Conservation (phyloP, 53 echinoderm and acorn worm species). For the Temnopleurus reevesii region DNA sequence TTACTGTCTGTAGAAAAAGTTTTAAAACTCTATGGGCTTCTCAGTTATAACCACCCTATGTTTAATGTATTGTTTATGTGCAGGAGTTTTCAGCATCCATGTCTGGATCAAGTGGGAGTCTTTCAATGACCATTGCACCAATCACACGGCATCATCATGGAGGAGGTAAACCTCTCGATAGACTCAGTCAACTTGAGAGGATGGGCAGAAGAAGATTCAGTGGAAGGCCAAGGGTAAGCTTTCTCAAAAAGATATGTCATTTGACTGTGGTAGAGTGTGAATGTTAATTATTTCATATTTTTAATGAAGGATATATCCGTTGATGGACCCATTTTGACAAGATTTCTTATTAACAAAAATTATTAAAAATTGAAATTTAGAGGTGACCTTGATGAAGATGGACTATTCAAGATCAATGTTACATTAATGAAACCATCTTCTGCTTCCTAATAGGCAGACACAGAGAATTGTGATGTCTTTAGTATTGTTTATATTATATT, state of each 20-base stretch:
- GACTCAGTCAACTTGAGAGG: conserved; percentile 78
- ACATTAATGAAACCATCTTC: too few species aligned
- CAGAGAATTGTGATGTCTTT: too few species aligned
- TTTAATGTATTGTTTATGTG: neutral
- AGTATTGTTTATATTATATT: neutral
- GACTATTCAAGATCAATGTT: too few species aligned
- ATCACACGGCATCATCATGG: conserved; percentile 69
- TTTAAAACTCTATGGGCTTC: too few species aligned
- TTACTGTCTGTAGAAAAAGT: too few species aligned
- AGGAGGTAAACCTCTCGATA: conserved; percentile 93
- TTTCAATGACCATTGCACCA: conserved; percentile 43
- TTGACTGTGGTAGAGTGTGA: too few species aligned
- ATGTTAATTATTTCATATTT: neutral
- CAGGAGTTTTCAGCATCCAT: conserved; percentile 49
- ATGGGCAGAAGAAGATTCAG: conserved; percentile 80
- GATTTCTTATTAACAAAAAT: too few species aligned
- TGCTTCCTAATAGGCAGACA: too few species aligned
- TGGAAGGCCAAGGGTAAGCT: conserved; percentile 81
- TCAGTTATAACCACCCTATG: too few species aligned
- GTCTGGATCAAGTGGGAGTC: conserved; percentile 29
- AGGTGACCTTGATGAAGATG: too few species aligned
- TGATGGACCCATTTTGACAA: too few species aligned
- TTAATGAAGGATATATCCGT: neutral
- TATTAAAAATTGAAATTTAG: too few species aligned
- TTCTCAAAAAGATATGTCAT: neutral